Conservation (phyloP, 2,113 vertebrate species). For the Channa maculata region DNA sequence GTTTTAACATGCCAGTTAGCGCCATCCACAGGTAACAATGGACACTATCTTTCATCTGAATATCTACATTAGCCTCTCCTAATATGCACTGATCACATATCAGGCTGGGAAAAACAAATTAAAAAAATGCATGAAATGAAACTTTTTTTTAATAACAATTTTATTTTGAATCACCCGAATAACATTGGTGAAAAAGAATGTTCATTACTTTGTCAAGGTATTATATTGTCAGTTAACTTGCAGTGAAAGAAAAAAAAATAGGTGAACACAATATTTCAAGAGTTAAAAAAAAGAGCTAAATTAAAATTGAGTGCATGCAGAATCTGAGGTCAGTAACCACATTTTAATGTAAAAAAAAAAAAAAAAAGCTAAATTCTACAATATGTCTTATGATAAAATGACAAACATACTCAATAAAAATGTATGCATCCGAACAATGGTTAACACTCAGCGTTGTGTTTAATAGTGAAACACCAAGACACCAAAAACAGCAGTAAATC, state of each 20-base stretch:
- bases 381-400: background rate
- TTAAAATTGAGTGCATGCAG: background rate
- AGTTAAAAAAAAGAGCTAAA: background rate
- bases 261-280: conserved; percentile 12
- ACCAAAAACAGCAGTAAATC: conserved; percentile 31
- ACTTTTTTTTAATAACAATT: conserved; percentile 11
- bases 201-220: background rate
- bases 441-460: background rate
- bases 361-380: conserved; percentile 11
- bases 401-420: conserved; percentile 20
- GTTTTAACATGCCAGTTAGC: conserved; percentile 3
- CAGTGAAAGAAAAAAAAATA: conserved; percentile 7
- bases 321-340: conserved; percentile 17
- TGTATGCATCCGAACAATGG: conserved; percentile 11
- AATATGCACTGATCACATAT: no score
- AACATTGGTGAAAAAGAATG: conserved; percentile 28
- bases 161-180: conserved; percentile 57
- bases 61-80: background rate
- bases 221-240: background rate
- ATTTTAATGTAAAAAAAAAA: conserved; percentile 22
- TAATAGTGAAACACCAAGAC: conserved; percentile 43
- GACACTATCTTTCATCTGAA: background rate
- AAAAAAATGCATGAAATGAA: background rate
- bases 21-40: conserved; percentile 24
- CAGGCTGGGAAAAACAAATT: no score